phyloP scores from a whole-genome alignment of 1,140 invertebrate species.

The Chironomus striatipennis region DNA sequence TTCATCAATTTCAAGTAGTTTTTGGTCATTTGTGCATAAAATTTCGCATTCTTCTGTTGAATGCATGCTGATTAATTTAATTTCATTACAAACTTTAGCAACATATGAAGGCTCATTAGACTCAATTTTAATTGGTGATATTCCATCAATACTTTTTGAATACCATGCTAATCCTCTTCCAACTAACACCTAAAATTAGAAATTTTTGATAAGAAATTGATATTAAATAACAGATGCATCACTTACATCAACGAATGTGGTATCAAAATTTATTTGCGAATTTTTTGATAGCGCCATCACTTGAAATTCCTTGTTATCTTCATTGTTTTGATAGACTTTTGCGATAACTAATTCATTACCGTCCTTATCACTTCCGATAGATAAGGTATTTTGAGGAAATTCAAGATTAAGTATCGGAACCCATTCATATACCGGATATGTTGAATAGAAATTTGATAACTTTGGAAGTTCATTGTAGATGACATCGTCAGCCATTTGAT shows the following conservation, averaged over 20 bases:
- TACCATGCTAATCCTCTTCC: not conserved
- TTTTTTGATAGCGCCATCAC: not conserved
- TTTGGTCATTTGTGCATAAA: not conserved
- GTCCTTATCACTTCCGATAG: not conserved
- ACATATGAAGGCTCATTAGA: not conserved
- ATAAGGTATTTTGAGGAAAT: not conserved
- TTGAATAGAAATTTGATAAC: not conserved
- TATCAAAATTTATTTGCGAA: not conserved
- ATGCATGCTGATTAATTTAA: not conserved
- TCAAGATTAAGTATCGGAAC: not conserved
- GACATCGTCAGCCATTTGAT: not conserved
- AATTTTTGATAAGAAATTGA: not conserved
- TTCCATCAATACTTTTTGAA: not conserved
- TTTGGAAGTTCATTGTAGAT: not conserved
- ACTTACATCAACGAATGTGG: not conserved
- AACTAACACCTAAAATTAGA: not conserved
- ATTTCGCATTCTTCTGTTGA: not conserved
- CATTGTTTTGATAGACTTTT: not conserved
- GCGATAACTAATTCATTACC: not conserved
- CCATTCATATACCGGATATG: not conserved
- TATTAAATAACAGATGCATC: not conserved
- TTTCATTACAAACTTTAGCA: not conserved
- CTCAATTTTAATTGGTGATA: not conserved
- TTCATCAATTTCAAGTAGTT: not conserved
- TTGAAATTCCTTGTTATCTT: not conserved